Base-by-base conservation (phyloP, 2,797 vertebrate species). In the Cottoperca gobio region DNA sequence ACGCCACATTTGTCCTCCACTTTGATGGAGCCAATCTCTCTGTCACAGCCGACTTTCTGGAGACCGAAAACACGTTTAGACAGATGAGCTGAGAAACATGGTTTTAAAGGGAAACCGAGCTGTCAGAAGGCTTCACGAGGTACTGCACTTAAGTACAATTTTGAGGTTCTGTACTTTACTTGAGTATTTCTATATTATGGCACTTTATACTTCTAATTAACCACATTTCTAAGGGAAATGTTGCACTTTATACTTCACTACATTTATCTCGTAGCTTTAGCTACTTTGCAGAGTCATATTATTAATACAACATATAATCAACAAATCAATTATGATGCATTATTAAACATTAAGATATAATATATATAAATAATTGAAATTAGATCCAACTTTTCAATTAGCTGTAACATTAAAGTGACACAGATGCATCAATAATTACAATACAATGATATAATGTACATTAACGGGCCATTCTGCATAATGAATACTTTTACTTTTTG, bases 11-110 rank as follows among this genome's bases (percentile, higher is more conserved):
- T 97, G 89, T 99, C 98, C 78, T 99, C 98, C 0, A 94, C 91
- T 90, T 99, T 99, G 79, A 75, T 96, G 2, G 98, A 99, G 65
- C 97, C 97, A 1, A 99, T 98, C 73, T 98, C 97, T 89, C 96
- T 96, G 93, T 99, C 97, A 50, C 98, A 99, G 83, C 98, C 98
- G 52, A 97, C 97, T 95, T 98, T 98, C 98, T 99, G 91, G 24
- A 89, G 70, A 79, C 0, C 24, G 24, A 54, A 9, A 67, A 54
- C 26, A 67, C 7, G 65, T 24, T 2, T 1, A 40, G 1, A 70
- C 9, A 42, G 39, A 48, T 26, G n/a, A 80, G 48, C 8, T 2
- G 42, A 5, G 39, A 10, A 31, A 42, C 0, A 6, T 8, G 8
- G 13, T 43, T 59, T 10, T 58, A 45, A 79, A 5, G 14, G 9